phyloP scores from a whole-genome alignment of 2,888 invertebrate genomes.

The Deroplatys truncata region DNA sequence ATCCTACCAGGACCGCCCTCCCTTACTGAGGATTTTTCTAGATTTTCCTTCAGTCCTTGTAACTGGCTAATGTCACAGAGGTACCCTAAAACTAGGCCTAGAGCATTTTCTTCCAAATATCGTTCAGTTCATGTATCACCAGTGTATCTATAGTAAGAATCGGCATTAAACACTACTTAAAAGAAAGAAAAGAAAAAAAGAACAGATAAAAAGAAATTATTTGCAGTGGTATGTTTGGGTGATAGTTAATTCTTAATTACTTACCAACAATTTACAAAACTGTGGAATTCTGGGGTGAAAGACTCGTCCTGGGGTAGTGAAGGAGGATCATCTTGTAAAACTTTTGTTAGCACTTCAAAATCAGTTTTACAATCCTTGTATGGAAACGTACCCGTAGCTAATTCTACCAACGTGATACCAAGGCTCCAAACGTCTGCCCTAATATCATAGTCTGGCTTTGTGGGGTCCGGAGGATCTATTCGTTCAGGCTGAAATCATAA shows the following conservation, averaged over 20 bases:
- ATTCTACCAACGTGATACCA: slow-evolving; percentile 92
- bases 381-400: slow-evolving; percentile 95
- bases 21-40: too few species aligned
- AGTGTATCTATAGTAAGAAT: too few species aligned
- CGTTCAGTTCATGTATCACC: too few species aligned
- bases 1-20: too few species aligned
- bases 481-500: slow-evolving; percentile 76
- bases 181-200: too few species aligned
- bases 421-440: slow-evolving; percentile 99
- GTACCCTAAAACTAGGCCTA: too few species aligned
- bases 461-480: slow-evolving; percentile 90
- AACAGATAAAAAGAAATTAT: too few species aligned
- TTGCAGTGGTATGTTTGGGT: too few species aligned
- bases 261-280: slow-evolving; percentile 88
- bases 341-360: slow-evolving; percentile 93
- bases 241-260: slow-evolving; percentile 35
- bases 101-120: too few species aligned
- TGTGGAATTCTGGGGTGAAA: slow-evolving; percentile 82
- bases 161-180: too few species aligned
- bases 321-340: slow-evolving; percentile 86
- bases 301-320: slow-evolving; percentile 70
- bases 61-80: too few species aligned
- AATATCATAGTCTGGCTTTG: slow-evolving; percentile 94
- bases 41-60: too few species aligned
- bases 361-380: slow-evolving; percentile 93